A percentile compares a stretch with the other conserved stretches of the same genome.
These are phyloP conservation scores for Cossypha heuglini DNA, from an alignment of 2,797 vertebrate genomes.

Conservation along the genomic window DNA sequence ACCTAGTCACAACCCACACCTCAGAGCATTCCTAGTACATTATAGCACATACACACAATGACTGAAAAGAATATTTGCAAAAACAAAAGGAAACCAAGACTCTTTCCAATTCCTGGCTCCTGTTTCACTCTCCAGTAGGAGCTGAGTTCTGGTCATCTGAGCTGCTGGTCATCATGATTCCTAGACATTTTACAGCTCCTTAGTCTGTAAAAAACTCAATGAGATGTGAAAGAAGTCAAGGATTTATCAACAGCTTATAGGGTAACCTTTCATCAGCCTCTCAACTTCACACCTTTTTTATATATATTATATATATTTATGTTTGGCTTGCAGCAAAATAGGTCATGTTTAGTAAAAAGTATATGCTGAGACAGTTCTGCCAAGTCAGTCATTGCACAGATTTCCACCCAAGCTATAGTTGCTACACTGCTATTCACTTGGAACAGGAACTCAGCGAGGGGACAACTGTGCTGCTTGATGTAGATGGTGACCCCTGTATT, in stretches of 20 bases:
- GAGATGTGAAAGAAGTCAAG: background rate
- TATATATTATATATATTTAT: background rate
- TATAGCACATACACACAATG: background rate
- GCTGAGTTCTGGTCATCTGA: background rate
- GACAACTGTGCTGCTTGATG: background rate
- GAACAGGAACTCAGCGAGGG: background rate
- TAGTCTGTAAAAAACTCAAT: background rate
- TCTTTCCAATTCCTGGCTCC: background rate
- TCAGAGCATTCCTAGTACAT: background rate
- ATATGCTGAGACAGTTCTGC: background rate
- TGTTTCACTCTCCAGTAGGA: background rate
- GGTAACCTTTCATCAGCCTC: background rate
- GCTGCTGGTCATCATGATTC: background rate
- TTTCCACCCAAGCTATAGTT: background rate
- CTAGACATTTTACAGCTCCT: background rate
- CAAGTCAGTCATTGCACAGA: background rate
- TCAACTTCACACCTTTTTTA: background rate
- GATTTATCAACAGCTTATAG: background rate
- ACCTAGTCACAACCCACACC: background rate
- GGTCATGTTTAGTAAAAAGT: background rate
- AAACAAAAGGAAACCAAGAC: background rate
- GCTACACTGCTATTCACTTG: background rate
- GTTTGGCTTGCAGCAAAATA: background rate
- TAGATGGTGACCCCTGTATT: background rate
- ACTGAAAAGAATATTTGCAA: background rate